Evolutionary conservation across 2,113 vertebrate species (phyloP), one percentile per base, ranked within the genome.

Genomic region (Oriolus oriolus): DNA sequence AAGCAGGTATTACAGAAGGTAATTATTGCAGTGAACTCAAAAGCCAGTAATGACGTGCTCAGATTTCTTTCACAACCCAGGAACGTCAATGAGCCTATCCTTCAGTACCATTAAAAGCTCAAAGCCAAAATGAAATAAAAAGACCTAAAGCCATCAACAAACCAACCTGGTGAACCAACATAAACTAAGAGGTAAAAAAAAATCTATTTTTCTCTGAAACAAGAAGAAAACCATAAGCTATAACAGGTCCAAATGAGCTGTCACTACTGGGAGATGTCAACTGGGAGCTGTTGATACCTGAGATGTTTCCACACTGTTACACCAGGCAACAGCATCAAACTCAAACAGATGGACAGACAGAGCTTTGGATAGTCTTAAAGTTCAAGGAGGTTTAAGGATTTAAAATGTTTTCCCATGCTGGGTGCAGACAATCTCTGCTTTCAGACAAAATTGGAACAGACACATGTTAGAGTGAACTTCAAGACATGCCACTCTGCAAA

Each of bases 271-370:
- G 15, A 80, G 30, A 39, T 4, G 19, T 23, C 23, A 41, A 14
- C 33, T 56, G 11, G 49, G 24, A 80, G 35, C 52, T 84, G 68
- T 22, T 81, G 49, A 30, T n/a, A 49, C 20, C 41, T 13, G 28
- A 73, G 54, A 57, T 57, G 39, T 20, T 79, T 63, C 30, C 22
- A 49, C 6, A 5, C 15, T 30, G 39, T 31, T 59, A 37, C 8
- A 74, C 20, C 64, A 86, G 57, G 76, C 53, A 76, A 73, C 39
- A 63, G 57, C 70, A 69, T 3, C 65, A 44, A 45, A 47, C 37
- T 63, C 65, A 59, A 77, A 74, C 92, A 94, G 90, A 89, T 81
- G 92, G 77, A 87, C 77, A 94, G 79, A 86, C 86, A 84, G 39
- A 93, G 95, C 87, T 94, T 81, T 84, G 77, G 68, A 10, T 31